Conservation (phyloP, 2,113 vertebrate species). For the Limanda limanda region DNA sequence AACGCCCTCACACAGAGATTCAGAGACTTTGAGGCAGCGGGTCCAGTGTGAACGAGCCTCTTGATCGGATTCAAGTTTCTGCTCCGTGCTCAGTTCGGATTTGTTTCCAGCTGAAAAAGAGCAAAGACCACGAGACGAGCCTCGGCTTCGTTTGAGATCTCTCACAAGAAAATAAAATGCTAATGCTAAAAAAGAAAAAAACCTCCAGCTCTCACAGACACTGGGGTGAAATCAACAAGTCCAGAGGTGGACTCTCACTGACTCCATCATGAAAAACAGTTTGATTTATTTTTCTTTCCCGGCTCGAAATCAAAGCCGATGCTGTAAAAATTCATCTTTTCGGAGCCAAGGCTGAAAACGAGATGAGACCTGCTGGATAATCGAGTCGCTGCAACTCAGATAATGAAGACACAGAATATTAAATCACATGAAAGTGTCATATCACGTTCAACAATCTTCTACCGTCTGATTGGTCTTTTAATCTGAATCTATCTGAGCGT, state of each 20-base stretch:
- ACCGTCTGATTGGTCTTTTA: background rate
- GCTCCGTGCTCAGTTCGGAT: background rate
- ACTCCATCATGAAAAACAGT: background rate
- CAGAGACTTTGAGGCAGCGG: too few species aligned
- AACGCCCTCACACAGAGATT: too few species aligned
- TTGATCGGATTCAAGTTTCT: background rate
- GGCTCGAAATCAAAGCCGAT: too few species aligned
- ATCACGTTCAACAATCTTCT: background rate
- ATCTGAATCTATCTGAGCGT: background rate
- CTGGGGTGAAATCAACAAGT: background rate
- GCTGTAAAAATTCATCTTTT: too few species aligned
- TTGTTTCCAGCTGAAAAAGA: background rate
- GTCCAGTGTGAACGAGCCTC: background rate
- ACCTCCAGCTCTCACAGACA: too few species aligned
- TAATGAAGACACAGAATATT: too few species aligned
- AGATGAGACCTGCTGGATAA: too few species aligned
- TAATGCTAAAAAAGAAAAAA: background rate
- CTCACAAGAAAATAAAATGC: background rate
- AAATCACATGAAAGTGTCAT: background rate
- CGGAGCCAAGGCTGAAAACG: too few species aligned
- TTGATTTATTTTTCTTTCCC: too few species aligned
- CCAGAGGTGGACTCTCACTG: background rate
- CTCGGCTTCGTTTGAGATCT: background rate
- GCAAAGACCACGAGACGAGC: background rate
- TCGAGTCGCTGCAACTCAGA: too few species aligned